Base-by-base conservation (phyloP, 2,888 invertebrate genomes). In the Epinotia brunnichana region DNA sequence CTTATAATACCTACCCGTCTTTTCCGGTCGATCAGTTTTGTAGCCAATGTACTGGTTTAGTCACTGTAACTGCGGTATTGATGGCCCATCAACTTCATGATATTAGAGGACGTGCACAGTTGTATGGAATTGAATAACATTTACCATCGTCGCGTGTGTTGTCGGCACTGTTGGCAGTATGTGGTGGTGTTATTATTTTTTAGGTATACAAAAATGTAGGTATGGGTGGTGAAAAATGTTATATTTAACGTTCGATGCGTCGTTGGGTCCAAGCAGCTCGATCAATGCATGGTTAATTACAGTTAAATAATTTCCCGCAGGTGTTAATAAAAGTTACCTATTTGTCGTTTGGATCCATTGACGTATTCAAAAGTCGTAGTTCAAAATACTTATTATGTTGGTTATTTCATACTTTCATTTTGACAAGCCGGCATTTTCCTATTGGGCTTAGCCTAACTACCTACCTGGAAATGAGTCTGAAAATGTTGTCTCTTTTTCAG, bases 401-500 rank as follows among this genome's bases (percentile, higher is more conserved):
- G 44, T 15, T 44, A 44, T 44, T n/a, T 15, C 7, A n/a, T 48
- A 48, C 15, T 48, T 48, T 48, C 1, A n/a, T n/a, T 29, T 35
- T 48, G 13, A 41, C 41, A 13, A 41, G 13, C 41, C 13, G 41
- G 41, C 13, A 13, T 39, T 11, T 10, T 2, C 11, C 2, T 11
- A 24, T 41, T 41, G 41, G 13, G 13, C 13, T 13, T 13, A 2
- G 13, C 2, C 13, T 41, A 24, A 24, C n/a, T n/a, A n/a, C n/a
- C n/a, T 41, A 41, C 41, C 13, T 48, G n/a, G 5, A 48, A n/a
- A 48, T 57, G 5, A 57, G 3, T 19, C 17, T 17, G 9, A 17
- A 59, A 13, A 11, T 2, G 29, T n/a, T 15, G 15, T 24, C 19
- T 66, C 70, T 66, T 11, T 86, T 85, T 66, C 85, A 92, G 92